Evolutionary conservation across 2,113 vertebrate genomes (phyloP).

Genomic region (Festucalex cinctus): DNA sequence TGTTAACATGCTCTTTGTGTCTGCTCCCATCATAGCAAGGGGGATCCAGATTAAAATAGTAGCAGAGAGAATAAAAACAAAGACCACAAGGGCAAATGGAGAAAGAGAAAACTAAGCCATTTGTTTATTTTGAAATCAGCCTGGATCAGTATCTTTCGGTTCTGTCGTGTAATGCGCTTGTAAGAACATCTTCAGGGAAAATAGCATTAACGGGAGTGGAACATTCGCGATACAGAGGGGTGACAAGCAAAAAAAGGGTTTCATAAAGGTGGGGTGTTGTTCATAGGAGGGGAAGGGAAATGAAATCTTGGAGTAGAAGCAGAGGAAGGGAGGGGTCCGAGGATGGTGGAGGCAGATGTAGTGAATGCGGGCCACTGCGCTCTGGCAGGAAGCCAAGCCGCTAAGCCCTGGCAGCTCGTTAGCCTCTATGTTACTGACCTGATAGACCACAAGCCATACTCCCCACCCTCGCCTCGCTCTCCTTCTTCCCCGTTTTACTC

Average conservation of each 20-base stretch:
- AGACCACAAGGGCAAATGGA: neutral
- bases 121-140: conserved; percentile 3
- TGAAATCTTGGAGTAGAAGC: conserved; percentile 13
- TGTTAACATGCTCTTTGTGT: conserved; percentile 64
- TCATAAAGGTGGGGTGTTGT: conserved; percentile 18
- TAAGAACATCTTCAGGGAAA: neutral
- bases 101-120: conserved; percentile 2
- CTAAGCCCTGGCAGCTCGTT: conserved; percentile 67
- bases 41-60: conserved; percentile 44
- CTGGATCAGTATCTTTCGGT: conserved; percentile 4
- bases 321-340: neutral
- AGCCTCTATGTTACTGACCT: conserved; percentile 70
- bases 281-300: conserved; percentile 1
- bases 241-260: neutral
- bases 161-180: conserved; percentile 17
- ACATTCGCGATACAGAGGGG: neutral
- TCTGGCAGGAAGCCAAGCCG: conserved; percentile 55
- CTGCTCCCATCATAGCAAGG: conserved; percentile 39
- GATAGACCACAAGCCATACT: conserved; percentile 56
- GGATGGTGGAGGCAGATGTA: conserved; percentile 6
- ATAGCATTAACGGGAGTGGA: neutral
- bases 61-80: conserved; percentile 10
- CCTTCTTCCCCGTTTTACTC: conserved; percentile 3
- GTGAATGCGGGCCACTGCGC: conserved; percentile 53
- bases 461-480: neutral